Evolutionary conservation across 2,113 vertebrate species (phyloP).

Genomic region (Notechis scutatus): DNA sequence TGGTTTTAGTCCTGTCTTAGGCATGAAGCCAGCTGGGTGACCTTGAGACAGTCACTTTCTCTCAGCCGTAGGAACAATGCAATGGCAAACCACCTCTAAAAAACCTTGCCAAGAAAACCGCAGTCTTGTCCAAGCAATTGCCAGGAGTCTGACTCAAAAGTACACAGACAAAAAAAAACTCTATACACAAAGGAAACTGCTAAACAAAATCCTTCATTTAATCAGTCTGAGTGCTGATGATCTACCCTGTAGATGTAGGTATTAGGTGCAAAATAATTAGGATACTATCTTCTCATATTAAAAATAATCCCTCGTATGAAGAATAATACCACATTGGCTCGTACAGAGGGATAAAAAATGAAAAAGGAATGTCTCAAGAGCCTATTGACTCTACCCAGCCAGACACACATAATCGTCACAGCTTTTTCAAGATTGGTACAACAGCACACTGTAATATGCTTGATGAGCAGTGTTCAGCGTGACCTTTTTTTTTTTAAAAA

Average conservation of each 20-base stretch:
- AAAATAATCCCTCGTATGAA: fast-evolving
- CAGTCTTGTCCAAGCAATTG: neutral
- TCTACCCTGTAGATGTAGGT: neutral
- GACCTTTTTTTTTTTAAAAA: neutral
- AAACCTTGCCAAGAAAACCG: neutral
- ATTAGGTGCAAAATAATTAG: neutral
- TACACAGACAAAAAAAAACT: neutral
- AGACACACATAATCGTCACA: neutral
- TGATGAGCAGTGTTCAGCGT: neutral
- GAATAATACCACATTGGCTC: neutral
- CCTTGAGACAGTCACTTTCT: neutral
- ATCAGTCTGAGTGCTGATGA: neutral
- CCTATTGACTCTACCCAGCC: neutral
- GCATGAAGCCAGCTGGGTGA: neutral
- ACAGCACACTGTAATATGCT: neutral
- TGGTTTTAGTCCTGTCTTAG: neutral
- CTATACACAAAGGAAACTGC: neutral
- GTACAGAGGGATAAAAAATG: neutral
- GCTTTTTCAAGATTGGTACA: neutral
- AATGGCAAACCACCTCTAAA: neutral
- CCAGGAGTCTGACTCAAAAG: neutral
- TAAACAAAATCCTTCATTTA: neutral
- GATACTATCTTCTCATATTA: neutral
- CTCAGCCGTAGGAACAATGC: neutral
- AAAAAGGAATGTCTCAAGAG: neutral